Evolutionary conservation across 2,888 invertebrate genomes (phyloP), one percentile per base, ranked within the genome.

Genomic region (Xestia sexstrigata): DNA sequence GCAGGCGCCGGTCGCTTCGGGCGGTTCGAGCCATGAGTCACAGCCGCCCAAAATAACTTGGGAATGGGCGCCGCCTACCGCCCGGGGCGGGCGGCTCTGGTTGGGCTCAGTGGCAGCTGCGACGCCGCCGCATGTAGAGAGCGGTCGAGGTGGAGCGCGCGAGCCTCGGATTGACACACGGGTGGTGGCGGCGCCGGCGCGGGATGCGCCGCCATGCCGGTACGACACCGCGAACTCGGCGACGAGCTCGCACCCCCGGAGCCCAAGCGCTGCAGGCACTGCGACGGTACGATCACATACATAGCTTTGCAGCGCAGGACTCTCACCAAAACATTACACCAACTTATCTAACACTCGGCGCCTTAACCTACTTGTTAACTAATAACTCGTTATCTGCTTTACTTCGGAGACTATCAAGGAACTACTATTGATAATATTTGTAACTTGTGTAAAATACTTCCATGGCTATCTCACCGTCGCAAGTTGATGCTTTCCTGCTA

Each of bases 191-290:
- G 95, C 94, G 95, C 93, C 93, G 96, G 96, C 96, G 96, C 96
- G 96, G 95, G 95, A 96, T 96, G 96, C 96, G 96, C 96, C 95
- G 97, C 96, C 96, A 97, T 97, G 97, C 97, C 97, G 95, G 97
- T 97, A 95, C 96, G 97, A 95, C 96, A 97, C 93, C 97, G 97
- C 96, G 96, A 96, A 94, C 95, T 95, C 95, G 96, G 96, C 95
- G 97, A 97, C 94, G 96, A 96, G 93, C 94, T 96, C 95, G 96
- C 96, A 93, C 94, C 96, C 92, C 98, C 98, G 97, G 98, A 98
- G 97, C 98, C 98, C 97, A 98, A 98, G 97, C 98, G 98, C 98
- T 98, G 98, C 98, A 98, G 98, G 97, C 98, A 98, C 97, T 98
- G 98, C 98, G 98, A 98, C 98, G 98, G 98, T 98, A 98, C 93